A percentile compares a stretch with the other conserved stretches of the same genome.
These are phyloP conservation scores for chimpanzee (Pan troglodytes) DNA, from an alignment of 2,113 vertebrate genomes.

Conservation along the genomic window NHGRI_mPanTro3-v2.1_pri NC_072398.2:198045501-198046000, in stretches of 20 bases:
- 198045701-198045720: background rate
- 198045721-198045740: background rate
- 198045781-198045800: background rate
- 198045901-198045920: too few species aligned
- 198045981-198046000: too few species aligned
- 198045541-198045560: background rate
- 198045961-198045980: too few species aligned
- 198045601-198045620: background rate
- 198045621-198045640: background rate
- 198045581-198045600: background rate
- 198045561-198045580: background rate
- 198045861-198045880: too few species aligned
- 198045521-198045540: background rate
- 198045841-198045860: too few species aligned
- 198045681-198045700: background rate
- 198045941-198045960: too few species aligned
- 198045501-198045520: background rate
- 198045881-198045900: too few species aligned
- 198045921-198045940: too few species aligned
- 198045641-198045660: background rate
- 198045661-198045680: background rate
- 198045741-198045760: background rate
- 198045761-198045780: background rate
- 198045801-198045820: too few species aligned
- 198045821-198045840: too few species aligned